These are phyloP conservation scores for Amphimallon solstitiale DNA, from an alignment of 2,888 invertebrate species.

Conservation along the genomic window DNA sequence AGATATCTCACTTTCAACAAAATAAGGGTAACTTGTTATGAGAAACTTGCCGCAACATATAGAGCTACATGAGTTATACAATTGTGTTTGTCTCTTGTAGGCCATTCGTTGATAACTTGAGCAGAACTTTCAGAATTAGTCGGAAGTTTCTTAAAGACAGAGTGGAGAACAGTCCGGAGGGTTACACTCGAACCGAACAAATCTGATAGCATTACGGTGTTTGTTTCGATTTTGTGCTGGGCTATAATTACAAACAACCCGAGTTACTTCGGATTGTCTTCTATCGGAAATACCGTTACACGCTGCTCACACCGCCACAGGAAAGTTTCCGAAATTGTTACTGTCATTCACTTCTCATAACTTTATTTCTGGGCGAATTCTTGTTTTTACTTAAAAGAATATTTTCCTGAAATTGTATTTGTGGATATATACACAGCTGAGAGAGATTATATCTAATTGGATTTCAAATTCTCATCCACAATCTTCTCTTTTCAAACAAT, in stretches of 20 bases:
- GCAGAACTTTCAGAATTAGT: conserved; percentile 9
- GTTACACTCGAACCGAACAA: conserved; percentile 13
- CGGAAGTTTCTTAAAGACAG: conserved; percentile 1
- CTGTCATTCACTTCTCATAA: no score
- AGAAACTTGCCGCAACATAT: conserved; percentile 1
- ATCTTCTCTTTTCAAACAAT: no score
- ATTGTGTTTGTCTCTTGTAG: not conserved
- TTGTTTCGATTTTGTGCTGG: conserved; percentile 3
- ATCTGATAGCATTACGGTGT: conserved; percentile 2
- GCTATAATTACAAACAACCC: conserved; percentile 11
- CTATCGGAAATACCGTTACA: not conserved
- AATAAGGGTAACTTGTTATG: not conserved
- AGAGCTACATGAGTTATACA: no score
- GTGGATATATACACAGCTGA: no score
- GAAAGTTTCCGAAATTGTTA: no score
- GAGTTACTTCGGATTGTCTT: not conserved
- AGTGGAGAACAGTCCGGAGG: conserved; percentile 3
- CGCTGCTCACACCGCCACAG: no score
- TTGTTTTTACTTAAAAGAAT: no score
- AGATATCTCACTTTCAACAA: no score
- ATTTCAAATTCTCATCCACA: no score
- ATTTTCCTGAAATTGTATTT: no score
- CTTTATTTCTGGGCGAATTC: no score
- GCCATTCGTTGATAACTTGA: conserved; percentile 10
- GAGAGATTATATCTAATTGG: no score